These are phyloP conservation scores for Pogonomyrmex californicus DNA, from an alignment of 1,140 invertebrate genomes.

Conservation along the genomic window DNA sequence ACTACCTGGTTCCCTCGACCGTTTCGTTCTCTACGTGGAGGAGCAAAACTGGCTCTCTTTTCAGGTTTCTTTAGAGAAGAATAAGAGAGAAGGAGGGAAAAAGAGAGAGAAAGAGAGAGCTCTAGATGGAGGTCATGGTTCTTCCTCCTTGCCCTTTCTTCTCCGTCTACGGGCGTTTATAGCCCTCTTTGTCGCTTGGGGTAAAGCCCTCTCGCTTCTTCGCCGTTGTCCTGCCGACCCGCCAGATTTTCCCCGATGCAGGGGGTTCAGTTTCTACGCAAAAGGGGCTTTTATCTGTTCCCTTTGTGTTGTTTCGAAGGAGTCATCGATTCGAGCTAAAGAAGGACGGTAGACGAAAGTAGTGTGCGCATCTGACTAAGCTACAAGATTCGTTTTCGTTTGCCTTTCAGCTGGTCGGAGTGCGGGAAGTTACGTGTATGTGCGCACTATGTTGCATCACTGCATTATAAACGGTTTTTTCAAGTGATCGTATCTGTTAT, in stretches of 20 bases:
- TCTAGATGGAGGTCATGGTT: slow-evolving; percentile 79
- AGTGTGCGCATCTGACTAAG: neutral
- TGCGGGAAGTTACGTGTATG: slow-evolving; percentile 12
- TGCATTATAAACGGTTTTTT: neutral
- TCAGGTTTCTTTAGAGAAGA: slow-evolving; percentile 57
- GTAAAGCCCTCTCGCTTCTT: slow-evolving; percentile 31
- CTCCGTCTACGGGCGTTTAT: slow-evolving; percentile 43
- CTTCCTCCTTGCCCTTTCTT: slow-evolving; percentile 67
- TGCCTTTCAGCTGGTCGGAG: neutral
- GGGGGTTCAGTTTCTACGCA: slow-evolving; percentile 63
- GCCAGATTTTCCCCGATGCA: slow-evolving; percentile 67
- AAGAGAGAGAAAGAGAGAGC: slow-evolving; percentile 35
- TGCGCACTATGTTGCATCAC: slow-evolving; percentile 25
- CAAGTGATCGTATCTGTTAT: neutral
- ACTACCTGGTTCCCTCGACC: slow-evolving; percentile 77
- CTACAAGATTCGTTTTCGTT: slow-evolving; percentile 59
- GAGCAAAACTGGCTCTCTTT: slow-evolving; percentile 73
- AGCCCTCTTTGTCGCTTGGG: slow-evolving; percentile 46
- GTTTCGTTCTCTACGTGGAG: slow-evolving; percentile 53
- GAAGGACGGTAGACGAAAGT: slow-evolving; percentile 29
- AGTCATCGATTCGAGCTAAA: slow-evolving; percentile 62
- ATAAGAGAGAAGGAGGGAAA: slow-evolving; percentile 16
- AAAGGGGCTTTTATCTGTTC: slow-evolving; percentile 66
- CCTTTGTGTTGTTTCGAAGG: slow-evolving; percentile 39
- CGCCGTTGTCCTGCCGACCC: slow-evolving; percentile 13